Evolutionary conservation across 2,113 vertebrate species (phyloP), one percentile per base, ranked within the genome.

Genomic region (Xiphorhynchus elegans): DNA sequence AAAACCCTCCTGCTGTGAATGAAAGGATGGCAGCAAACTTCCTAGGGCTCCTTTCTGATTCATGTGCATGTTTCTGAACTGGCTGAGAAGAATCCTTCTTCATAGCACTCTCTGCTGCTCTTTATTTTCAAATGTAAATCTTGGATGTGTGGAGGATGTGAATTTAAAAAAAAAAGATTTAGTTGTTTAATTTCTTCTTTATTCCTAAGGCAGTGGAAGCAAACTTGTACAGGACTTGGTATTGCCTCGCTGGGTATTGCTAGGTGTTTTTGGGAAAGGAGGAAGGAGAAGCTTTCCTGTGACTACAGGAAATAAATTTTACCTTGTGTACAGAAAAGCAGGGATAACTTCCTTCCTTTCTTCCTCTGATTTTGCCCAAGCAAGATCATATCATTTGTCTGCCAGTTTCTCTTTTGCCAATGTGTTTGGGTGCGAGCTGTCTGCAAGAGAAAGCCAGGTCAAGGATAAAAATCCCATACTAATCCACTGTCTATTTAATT

Each of bases 401-500:
- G 25, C 39, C 0, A 0, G 37, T 76, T 81, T 96, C 55, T 72
- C n/a, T 93, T 66, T 53, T 89, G 66, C 55, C 44, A 47, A 0
- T 50, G 82, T 86, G 87, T 74, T 90, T 90, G 79, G 26, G 69
- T 87, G 88, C 86, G 84, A 95, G 91, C 94, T 90, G 83, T 59
- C 84, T 90, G 90, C 86, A 72, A 50, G 24, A 70, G 88, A 95
- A 92, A 96, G 92, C 93, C 92, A 94, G 91, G 96, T 96, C 95
- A 97, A 89, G 85, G 93, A 94, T 95, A 92, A 96, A 98, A 97
- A 97, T 94, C 96, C 85, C 49, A 18, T 75, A 10, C 92, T 97
- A 97, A 97, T 97, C 95, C 94, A 96, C 81, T 87, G 47, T 94
- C 70, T 96, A 2, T 97, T 96, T 98, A 93, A 97, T 97, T 96